phyloP scores from a whole-genome alignment of 2,113 vertebrate genomes.

The Leptocoma aspasia region DNA sequence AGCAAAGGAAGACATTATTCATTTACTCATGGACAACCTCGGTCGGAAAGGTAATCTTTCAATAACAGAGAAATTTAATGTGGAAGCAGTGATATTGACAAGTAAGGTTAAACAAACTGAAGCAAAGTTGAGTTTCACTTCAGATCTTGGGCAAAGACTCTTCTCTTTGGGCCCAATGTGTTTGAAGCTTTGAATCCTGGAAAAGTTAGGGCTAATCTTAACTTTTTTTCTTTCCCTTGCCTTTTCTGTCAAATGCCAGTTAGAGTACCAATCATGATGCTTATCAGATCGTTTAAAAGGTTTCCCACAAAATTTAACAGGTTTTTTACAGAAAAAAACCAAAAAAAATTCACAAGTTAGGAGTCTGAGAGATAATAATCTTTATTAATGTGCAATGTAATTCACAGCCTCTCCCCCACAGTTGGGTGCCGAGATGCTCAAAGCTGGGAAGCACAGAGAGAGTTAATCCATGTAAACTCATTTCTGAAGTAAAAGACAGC shows the following conservation, averaged over 20 bases:
- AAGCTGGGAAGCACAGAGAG: not conserved
- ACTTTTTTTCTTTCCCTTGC: not conserved
- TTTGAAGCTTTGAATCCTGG: not conserved
- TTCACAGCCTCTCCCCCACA: not conserved
- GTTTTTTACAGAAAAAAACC: not conserved
- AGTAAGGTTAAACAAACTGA: not conserved
- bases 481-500: not conserved
- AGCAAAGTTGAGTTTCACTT: not conserved
- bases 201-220: not conserved
- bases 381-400: not conserved
- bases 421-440: not conserved
- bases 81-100: not conserved
- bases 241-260: not conserved
- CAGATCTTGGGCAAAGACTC: not conserved
- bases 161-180: not conserved
- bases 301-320: not conserved
- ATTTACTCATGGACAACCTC: not conserved
- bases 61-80: not conserved
- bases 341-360: not conserved
- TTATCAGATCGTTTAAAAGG: not conserved
- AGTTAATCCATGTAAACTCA: not conserved
- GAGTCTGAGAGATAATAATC: not conserved
- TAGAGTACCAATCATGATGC: not conserved
- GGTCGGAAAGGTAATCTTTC: slow-evolving; percentile 6
- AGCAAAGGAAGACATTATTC: slow-evolving; percentile 42